Percentiles rank a stretch among this genome's conserved stretches.
phyloP scores from a whole-genome alignment of 1,140 invertebrate genomes.

The Paralvinella palmiformis region DNA sequence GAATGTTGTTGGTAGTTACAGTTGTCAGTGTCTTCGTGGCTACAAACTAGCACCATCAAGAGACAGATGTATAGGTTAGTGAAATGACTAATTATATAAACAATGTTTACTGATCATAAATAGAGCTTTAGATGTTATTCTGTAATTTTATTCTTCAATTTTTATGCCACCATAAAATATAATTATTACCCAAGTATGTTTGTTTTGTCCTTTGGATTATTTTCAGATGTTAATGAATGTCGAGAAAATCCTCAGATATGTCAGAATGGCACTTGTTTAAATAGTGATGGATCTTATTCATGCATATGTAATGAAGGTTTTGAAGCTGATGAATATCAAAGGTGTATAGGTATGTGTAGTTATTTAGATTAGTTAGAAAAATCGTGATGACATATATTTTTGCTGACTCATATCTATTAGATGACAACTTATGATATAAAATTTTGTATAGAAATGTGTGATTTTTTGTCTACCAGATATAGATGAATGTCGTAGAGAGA shows the following conservation, averaged over 20 bases:
- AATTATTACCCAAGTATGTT: too few relatives aligned
- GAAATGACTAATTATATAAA: too few relatives aligned
- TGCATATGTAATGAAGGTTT: slow-evolving; percentile 44
- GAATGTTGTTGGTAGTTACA: slow-evolving; percentile 56
- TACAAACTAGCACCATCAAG: slow-evolving; percentile 57
- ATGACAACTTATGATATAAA: too few relatives aligned
- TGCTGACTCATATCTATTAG: too few relatives aligned
- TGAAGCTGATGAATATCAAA: slow-evolving; percentile 30
- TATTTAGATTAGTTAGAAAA: background rate
- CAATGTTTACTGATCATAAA: too few relatives aligned
- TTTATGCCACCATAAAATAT: too few relatives aligned
- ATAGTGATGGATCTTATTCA: slow-evolving; percentile 50
- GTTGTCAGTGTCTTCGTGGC: slow-evolving; percentile 79
- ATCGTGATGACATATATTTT: too few relatives aligned
- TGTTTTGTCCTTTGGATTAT: background rate
- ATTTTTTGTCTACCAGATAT: too few relatives aligned
- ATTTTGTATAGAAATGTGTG: too few relatives aligned
- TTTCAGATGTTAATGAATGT: slow-evolving; percentile 57
- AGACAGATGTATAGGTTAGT: slow-evolving; percentile 14
- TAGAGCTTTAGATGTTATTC: too few relatives aligned
- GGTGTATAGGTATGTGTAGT: slow-evolving; percentile 21
- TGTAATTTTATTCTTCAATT: too few relatives aligned
- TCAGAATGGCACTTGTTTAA: slow-evolving; percentile 64
- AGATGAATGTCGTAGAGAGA: slow-evolving; percentile 69
- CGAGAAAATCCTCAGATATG: slow-evolving; percentile 72